Base-by-base conservation (phyloP, 2,113 vertebrate genomes). In the Anas platyrhynchos region DNA sequence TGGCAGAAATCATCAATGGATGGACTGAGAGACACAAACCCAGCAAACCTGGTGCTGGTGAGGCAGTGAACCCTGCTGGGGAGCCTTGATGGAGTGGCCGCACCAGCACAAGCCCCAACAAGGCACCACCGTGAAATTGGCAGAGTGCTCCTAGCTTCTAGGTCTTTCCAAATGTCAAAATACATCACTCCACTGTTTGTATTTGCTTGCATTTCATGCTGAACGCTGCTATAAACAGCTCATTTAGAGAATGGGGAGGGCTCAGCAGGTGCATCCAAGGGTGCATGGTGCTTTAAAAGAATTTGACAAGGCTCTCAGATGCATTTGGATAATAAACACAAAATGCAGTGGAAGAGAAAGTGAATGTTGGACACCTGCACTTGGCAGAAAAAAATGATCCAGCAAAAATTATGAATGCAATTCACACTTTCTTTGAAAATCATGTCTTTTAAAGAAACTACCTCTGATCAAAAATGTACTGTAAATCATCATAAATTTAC, bases 21-120 rank as follows among this genome's bases (percentile, higher is more conserved):
- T 50, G 48, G 1, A 25, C 0, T 2, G 10, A 54, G 36, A 29
- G 18, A 44, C 63, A 11, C 0, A 0, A 26, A 50, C 48, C 48
- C 48, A 50, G 22, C 22, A 23, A 50, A 50, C 22, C 22, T 13
- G 21, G 22, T 13, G 48, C 46, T 50, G 48, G 12, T 23, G 48
- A 50, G 48, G 48, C 48, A 13, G 48, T 50, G 48, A 50, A 50
- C 22, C 26, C 52, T 54, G 52, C 26, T 54, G 52, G 29, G 44
- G 21, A 81, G 22, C n/a, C 48, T 82, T 27, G 11, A 17, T 2
- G 3, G 52, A 25, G 36, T 26, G 23, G 61, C 16, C 10, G 7
- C 31, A 72, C 8, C 32, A 9, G 25, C 1, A 2, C 81, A 69
- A 61, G 46, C 15, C 26, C 27, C 46, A 32, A 38, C 63, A 83